phyloP scores from a whole-genome alignment of 1,140 invertebrate genomes.

The Gonioctena quinquepunctata region DNA sequence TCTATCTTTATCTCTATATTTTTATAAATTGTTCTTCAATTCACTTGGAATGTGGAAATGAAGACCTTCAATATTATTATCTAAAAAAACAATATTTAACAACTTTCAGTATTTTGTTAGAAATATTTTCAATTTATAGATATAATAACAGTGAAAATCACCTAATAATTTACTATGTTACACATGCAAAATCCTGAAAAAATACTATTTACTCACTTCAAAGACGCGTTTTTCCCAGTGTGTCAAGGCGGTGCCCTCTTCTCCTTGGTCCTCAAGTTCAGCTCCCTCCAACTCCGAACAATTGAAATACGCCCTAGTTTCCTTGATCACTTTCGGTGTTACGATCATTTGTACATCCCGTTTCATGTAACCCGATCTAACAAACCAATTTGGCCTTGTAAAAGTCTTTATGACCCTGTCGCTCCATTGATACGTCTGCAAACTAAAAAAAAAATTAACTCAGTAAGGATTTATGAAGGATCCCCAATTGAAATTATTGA shows the following conservation, averaged over 20 bases:
- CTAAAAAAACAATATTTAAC: too few species aligned
- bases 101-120: too few species aligned
- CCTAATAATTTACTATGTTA: too few species aligned
- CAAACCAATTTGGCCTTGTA: constrained; percentile 80
- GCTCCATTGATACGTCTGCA: constrained; percentile 94
- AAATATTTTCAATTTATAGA: too few species aligned
- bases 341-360: constrained; percentile 88
- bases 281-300: constrained; percentile 91
- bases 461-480: too few species aligned
- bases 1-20: too few species aligned
- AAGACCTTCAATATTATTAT: too few species aligned
- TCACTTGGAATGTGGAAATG: too few species aligned
- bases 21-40: too few species aligned
- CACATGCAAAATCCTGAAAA: too few species aligned
- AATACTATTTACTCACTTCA: constrained; percentile 84
- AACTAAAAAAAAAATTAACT: constrained; percentile 60
- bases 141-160: too few species aligned
- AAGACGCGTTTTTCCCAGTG: constrained; percentile 99
- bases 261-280: constrained; percentile 97
- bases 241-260: constrained; percentile 93
- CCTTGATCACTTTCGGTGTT: constrained; percentile 84
- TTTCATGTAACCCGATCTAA: constrained; percentile 74
- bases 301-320: constrained; percentile 88
- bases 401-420: constrained; percentile 84
- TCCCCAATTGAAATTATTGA: too few species aligned